These are phyloP conservation scores for Amiota mariae DNA, from an alignment of 2,888 invertebrate species.

Conservation along the genomic window DNA sequence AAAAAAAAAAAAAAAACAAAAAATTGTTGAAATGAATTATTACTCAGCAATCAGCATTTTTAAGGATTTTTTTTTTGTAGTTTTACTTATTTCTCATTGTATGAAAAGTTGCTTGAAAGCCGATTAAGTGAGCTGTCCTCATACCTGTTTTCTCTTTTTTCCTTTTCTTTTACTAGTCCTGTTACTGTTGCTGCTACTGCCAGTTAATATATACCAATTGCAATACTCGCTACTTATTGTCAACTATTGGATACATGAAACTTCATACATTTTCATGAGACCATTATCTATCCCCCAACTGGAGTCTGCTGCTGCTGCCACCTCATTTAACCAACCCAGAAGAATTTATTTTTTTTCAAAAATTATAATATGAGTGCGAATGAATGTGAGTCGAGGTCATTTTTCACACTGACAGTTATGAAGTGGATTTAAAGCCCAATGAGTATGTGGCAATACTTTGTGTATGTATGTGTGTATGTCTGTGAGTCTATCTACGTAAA, in stretches of 20 bases:
- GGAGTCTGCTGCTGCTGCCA: too few relatives aligned
- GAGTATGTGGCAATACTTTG: too few relatives aligned
- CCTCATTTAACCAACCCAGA: too few relatives aligned
- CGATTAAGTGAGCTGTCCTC: conserved; percentile 7
- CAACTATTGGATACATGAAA: conserved; percentile 8
- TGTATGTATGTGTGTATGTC: too few relatives aligned
- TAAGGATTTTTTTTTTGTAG: background rate
- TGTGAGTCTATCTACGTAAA: too few relatives aligned
- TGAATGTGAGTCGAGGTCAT: background rate
- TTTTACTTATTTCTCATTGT: background rate
- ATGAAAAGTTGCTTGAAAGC: conserved; percentile 2
- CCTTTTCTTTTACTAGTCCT: too few relatives aligned
- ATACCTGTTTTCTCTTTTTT: background rate
- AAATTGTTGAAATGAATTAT: conserved; percentile 27
- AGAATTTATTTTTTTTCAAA: background rate
- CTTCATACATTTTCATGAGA: background rate
- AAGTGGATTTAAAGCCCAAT: too few relatives aligned
- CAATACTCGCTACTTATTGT: conserved; percentile 11
- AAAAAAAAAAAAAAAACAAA: too few relatives aligned
- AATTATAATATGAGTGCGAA: too few relatives aligned
- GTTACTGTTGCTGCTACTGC: too few relatives aligned
- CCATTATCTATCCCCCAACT: background rate
- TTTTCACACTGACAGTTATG: background rate
- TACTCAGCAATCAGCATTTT: conserved; percentile 25
- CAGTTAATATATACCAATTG: background rate